phyloP scores from a whole-genome alignment of 2,797 vertebrate species.

The Jordanella pulchra region DNA sequence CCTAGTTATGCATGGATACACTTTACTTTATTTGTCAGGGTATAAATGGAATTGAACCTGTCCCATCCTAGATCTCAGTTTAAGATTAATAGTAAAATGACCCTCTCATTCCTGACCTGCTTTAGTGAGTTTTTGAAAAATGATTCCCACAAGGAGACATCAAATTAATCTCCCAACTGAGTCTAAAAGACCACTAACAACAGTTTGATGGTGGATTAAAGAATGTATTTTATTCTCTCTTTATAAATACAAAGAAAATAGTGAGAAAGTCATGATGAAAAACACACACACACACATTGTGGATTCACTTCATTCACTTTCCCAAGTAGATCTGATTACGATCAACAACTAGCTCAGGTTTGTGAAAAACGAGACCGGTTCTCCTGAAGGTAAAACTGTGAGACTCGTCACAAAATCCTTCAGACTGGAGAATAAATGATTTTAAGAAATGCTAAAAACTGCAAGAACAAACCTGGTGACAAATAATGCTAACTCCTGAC shows the following conservation, averaged over 20 bases:
- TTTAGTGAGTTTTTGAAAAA: neutral
- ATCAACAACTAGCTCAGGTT: slow-evolving; percentile 58
- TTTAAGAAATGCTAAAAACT: neutral
- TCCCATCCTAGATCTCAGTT: slow-evolving; percentile 1
- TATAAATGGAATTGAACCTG: slow-evolving; percentile 5
- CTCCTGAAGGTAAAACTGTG: slow-evolving; percentile 31
- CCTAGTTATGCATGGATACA: slow-evolving; percentile 20
- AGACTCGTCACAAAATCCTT: slow-evolving; percentile 45
- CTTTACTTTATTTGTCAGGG: neutral
- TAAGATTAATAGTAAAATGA: neutral
- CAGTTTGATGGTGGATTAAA: neutral
- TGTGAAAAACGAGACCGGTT: slow-evolving; percentile 59
- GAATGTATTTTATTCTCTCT: neutral
- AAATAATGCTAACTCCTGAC: neutral
- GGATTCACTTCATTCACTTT: slow-evolving; percentile 68
- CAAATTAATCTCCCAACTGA: neutral
- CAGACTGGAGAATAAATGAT: slow-evolving; percentile 17
- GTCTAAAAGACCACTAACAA: neutral
- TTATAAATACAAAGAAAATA: neutral
- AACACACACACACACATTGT: slow-evolving; percentile 16
- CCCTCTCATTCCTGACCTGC: neutral
- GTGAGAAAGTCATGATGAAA: slow-evolving; percentile 29
- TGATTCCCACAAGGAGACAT: neutral
- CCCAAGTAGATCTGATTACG: slow-evolving; percentile 79
- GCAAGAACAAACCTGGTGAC: neutral